These are phyloP conservation scores for Graptemys geographica DNA, from an alignment of 2,797 vertebrate genomes.

Conservation along the genomic window DNA sequence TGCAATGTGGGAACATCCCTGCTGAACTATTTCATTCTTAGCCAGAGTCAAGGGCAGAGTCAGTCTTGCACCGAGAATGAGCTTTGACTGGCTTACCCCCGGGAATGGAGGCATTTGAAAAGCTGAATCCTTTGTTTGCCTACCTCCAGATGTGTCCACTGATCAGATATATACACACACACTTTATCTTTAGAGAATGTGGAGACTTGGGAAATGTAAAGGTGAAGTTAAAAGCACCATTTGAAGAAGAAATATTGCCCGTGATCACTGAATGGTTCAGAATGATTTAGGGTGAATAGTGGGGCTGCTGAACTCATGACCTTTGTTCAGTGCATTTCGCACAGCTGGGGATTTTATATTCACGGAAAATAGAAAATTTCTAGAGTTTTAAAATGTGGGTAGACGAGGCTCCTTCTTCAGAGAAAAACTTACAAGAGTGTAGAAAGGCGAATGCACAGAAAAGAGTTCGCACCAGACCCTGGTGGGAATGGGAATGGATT, in stretches of 20 bases:
- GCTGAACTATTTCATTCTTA: neutral
- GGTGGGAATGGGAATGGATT: neutral
- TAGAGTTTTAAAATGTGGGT: accelerated
- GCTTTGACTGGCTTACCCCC: neutral
- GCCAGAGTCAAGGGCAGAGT: neutral
- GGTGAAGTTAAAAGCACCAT: neutral
- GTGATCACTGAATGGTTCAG: neutral
- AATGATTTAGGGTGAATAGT: neutral
- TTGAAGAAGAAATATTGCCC: neutral
- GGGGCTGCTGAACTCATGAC: neutral
- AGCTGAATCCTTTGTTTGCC: neutral
- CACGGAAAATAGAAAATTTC: neutral
- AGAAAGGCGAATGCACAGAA: neutral
- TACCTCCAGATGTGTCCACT: neutral
- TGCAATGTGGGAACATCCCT: neutral
- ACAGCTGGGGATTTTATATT: accelerated
- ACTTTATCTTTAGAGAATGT: neutral
- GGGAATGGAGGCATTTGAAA: neutral
- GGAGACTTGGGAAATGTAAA: neutral
- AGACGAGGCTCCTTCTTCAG: neutral
- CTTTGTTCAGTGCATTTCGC: accelerated
- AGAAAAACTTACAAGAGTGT: neutral
- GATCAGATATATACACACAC: accelerated
- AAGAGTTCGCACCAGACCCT: accelerated
- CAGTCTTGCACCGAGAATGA: neutral